A percentile compares a stretch with the other conserved stretches of the same genome.
Conservation (phyloP, 2,113 vertebrate species). For the Hypanus sabinus region DNA sequence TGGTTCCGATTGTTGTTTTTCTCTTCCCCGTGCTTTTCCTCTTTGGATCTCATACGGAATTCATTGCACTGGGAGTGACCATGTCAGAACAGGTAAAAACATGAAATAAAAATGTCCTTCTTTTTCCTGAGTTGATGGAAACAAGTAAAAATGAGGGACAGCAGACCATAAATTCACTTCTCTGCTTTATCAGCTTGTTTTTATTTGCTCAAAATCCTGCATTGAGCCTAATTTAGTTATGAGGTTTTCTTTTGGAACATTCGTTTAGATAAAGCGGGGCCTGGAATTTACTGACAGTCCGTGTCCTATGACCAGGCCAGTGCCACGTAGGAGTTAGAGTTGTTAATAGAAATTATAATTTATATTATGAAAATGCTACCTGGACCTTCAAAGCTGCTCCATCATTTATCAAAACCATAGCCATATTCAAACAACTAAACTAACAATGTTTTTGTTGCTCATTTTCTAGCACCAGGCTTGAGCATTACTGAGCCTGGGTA, state of each 20-base stretch:
- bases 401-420: too few relatives aligned
- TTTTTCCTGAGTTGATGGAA: neutral
- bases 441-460: neutral
- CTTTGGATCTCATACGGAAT: constrained; percentile 31
- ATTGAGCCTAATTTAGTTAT: neutral
- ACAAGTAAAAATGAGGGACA: neutral
- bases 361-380: neutral
- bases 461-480: neutral
- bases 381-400: too few relatives aligned
- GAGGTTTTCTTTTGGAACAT: neutral
- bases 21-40: constrained; percentile 34
- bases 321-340: neutral
- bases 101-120: too few relatives aligned
- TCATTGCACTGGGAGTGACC: constrained; percentile 11
- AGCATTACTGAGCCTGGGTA: neutral
- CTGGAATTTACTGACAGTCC: neutral
- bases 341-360: neutral
- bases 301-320: neutral
- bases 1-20: neutral
- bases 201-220: neutral
- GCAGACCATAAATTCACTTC: neutral
- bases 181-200: neutral
- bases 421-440: too few relatives aligned
- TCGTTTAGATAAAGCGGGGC: neutral
- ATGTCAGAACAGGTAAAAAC: constrained; percentile 30